Percentiles rank a stretch among this genome's conserved stretches.
These are phyloP conservation scores for Indicator indicator DNA, from an alignment of 2,113 vertebrate species.

Conservation along the genomic window DNA sequence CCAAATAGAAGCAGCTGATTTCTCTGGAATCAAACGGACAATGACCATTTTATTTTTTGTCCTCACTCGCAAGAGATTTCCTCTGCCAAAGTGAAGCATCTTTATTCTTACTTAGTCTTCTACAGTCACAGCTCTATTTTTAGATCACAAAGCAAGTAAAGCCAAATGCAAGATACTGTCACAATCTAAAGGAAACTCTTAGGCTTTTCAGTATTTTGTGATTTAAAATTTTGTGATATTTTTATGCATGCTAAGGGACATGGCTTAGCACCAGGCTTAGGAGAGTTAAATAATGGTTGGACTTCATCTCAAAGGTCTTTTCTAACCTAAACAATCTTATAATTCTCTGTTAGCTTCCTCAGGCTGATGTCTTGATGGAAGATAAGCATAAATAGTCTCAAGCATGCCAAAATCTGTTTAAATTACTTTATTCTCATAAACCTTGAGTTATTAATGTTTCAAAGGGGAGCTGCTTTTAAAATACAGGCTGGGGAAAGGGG, in stretches of 20 bases:
- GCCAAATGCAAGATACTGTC: not conserved
- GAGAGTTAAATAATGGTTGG: too few relatives aligned
- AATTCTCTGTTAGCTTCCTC: not conserved
- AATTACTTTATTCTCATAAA: not conserved
- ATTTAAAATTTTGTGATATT: not conserved
- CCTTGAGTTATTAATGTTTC: not conserved
- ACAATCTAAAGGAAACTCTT: not conserved
- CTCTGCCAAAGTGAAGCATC: not conserved
- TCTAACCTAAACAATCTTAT: too few relatives aligned
- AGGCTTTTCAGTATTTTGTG: not conserved
- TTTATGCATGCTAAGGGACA: not conserved
- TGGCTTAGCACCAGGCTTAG: too few relatives aligned
- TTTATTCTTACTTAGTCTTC: not conserved
- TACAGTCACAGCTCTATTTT: not conserved
- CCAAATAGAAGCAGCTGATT: not conserved
- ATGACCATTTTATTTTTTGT: not conserved
- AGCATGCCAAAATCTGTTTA: not conserved
- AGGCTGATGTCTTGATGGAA: not conserved
- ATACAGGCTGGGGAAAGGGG: not conserved
- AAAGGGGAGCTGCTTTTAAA: not conserved
- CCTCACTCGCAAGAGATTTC: not conserved
- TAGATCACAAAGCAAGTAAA: not conserved
- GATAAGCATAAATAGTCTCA: not conserved
- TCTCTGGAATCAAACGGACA: not conserved
- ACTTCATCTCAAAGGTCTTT: too few relatives aligned